phyloP scores from a whole-genome alignment of 1,140 invertebrate genomes.

The Trypoxylus dichotomus region DNA sequence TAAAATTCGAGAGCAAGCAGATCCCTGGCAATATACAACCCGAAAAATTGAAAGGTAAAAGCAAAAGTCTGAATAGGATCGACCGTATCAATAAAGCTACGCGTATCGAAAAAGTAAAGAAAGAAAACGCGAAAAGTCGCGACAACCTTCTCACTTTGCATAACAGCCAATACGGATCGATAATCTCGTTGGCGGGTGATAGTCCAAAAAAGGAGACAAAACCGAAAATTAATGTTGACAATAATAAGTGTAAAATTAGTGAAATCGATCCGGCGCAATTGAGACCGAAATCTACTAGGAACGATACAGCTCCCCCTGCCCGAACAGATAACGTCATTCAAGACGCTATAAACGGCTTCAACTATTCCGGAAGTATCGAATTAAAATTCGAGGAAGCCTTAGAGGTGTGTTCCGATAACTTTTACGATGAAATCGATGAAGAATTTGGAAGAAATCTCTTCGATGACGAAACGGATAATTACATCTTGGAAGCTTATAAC shows the following conservation, averaged over 20 bases:
- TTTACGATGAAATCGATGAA: conserved; percentile 14
- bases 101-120: background rate
- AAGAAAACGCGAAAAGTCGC: background rate
- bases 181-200: background rate
- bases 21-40: background rate
- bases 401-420: background rate
- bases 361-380: conserved; percentile 8
- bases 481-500: conserved; percentile 33
- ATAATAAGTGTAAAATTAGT: background rate
- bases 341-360: background rate
- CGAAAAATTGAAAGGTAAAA: background rate
- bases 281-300: background rate
- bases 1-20: background rate
- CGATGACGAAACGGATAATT: background rate
- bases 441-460: conserved; percentile 28
- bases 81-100: background rate
- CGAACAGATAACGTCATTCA: background rate
- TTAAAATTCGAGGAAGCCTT: background rate
- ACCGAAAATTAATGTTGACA: background rate
- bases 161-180: background rate
- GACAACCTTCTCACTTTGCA: background rate
- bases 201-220: background rate
- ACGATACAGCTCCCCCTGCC: background rate
- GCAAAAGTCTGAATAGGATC: background rate
- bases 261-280: background rate